Evolutionary conservation across 2,113 vertebrate species (phyloP).

Genomic region (Ammodramus savannarum): DNA sequence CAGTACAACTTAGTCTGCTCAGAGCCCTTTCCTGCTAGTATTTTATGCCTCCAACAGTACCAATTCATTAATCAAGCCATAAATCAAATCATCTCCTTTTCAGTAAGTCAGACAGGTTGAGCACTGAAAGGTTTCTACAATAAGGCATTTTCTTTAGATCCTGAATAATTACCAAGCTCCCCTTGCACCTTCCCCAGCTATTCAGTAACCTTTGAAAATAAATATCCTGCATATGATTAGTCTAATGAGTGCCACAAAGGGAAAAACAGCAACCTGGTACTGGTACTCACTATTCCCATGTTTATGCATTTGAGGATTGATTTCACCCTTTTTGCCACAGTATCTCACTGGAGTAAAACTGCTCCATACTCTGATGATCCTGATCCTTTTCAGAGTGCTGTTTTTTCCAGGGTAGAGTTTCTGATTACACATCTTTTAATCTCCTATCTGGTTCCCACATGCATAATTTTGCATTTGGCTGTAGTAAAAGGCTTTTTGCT

Average conservation of each 20-base stretch:
- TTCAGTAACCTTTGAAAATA: constrained; percentile 15
- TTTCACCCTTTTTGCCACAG: constrained; percentile 19
- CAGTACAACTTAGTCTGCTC: background rate
- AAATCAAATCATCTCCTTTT: constrained; percentile 4
- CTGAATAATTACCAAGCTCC: background rate
- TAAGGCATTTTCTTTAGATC: background rate
- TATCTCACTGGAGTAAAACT: background rate
- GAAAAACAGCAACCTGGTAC: background rate
- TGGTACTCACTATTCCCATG: background rate
- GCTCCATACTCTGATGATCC: background rate
- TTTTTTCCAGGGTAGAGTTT: constrained; percentile 40
- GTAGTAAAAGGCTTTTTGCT: background rate
- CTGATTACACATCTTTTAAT: constrained; percentile 6
- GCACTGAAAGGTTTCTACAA: background rate
- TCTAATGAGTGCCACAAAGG: background rate
- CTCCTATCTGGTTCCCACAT: constrained; percentile 17
- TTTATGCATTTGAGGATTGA: constrained; percentile 23
- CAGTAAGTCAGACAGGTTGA: background rate
- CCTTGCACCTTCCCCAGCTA: background rate
- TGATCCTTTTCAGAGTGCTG: background rate
- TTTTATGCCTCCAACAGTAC: background rate
- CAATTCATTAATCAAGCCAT: constrained; percentile 22
- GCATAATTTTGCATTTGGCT: constrained; percentile 48
- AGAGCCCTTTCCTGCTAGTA: background rate
- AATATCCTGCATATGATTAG: background rate